Conservation (phyloP, 2,888 invertebrate species). For the Dorcus hopei region DNA sequence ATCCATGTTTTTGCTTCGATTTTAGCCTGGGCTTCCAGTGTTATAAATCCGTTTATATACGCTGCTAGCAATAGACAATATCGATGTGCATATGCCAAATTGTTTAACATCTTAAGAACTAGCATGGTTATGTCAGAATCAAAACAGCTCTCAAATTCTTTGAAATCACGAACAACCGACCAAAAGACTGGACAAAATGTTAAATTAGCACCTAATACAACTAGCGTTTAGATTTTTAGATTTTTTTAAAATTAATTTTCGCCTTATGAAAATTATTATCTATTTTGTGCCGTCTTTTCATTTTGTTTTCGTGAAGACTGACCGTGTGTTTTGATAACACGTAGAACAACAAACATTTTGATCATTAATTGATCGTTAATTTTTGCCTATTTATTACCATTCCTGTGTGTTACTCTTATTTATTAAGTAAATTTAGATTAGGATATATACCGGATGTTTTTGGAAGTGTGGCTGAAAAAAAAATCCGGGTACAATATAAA, state of each 20-base stretch:
- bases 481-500: no score
- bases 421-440: background rate
- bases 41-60: slow-evolving; percentile 87
- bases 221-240: slow-evolving; percentile 3
- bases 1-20: slow-evolving; percentile 81
- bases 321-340: background rate
- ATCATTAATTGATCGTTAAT: no score
- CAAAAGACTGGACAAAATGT: slow-evolving; percentile 7
- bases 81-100: slow-evolving; percentile 58
- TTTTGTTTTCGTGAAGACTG: slow-evolving; percentile 1
- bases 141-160: slow-evolving; percentile 24
- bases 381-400: background rate
- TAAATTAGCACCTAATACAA: slow-evolving; percentile 2
- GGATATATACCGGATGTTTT: no score
- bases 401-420: background rate
- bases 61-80: slow-evolving; percentile 87
- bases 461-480: no score
- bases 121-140: slow-evolving; percentile 36
- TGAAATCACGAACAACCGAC: slow-evolving; percentile 17
- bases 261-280: no score
- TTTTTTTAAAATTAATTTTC: background rate
- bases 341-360: no score
- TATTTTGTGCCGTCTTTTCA: background rate
- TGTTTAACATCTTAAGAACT: slow-evolving; percentile 47
- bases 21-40: slow-evolving; percentile 86